These are phyloP conservation scores for Lordiphosa clarofinis DNA, from an alignment of 1,140 invertebrate genomes.

Conservation along the genomic window DNA sequence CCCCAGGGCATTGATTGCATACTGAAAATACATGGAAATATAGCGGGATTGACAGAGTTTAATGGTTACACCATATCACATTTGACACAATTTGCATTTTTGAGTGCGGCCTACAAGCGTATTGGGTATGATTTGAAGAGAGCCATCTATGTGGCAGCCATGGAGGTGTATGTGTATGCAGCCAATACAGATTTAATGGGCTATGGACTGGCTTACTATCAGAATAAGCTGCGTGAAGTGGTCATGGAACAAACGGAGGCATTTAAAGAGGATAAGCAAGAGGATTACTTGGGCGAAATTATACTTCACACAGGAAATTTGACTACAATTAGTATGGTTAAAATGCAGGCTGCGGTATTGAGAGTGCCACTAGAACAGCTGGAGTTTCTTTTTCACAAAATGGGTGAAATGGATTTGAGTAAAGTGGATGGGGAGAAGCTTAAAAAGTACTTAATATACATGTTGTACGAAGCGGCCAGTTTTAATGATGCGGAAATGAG, in stretches of 20 bases:
- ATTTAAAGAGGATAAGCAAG: background rate
- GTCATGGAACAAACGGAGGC: conserved; percentile 43
- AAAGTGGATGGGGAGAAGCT: conserved; percentile 30
- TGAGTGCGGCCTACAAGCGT: conserved; percentile 59
- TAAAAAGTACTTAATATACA: conserved; percentile 35
- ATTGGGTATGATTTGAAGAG: conserved; percentile 64
- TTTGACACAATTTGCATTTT: conserved; percentile 66
- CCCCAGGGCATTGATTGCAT: conserved; percentile 79
- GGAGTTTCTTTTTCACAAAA: conserved; percentile 19
- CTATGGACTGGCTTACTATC: conserved; percentile 69
- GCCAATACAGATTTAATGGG: conserved; percentile 73
- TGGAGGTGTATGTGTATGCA: conserved; percentile 78
- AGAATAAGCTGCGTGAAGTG: conserved; percentile 71
- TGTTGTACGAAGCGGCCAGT: conserved; percentile 58
- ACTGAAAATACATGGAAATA: conserved; percentile 81
- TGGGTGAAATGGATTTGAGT: conserved; percentile 27
- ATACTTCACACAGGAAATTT: conserved; percentile 59
- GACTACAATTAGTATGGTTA: conserved; percentile 48
- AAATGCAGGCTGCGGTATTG: conserved; percentile 55
- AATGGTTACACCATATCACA: conserved; percentile 71
- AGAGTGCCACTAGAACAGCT: conserved; percentile 34
- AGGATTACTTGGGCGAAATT: conserved; percentile 29
- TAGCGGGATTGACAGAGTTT: conserved; percentile 73
- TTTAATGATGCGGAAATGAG: conserved; percentile 52
- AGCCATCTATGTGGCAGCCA: conserved; percentile 69